Percentiles rank a stretch among this genome's conserved stretches.
Evolutionary conservation across 2,797 vertebrate species (phyloP).

Genomic region (Tadarida brasiliensis): DNA sequence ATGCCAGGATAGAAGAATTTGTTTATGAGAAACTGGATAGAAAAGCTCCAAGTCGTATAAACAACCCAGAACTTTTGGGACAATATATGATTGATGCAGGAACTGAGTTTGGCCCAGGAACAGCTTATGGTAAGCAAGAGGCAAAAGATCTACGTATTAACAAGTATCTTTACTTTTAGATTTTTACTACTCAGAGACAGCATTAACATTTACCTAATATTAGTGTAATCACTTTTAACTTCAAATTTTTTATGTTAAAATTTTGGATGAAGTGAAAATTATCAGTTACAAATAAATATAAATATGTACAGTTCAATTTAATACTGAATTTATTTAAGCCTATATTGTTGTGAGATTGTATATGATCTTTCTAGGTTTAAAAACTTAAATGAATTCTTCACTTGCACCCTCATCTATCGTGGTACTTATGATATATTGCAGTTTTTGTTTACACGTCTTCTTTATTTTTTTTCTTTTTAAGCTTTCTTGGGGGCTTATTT

Average conservation of each 20-base stretch:
- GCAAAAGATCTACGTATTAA: background rate
- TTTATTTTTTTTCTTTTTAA: background rate
- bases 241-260: slow-evolving; percentile 53
- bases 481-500: slow-evolving; percentile 6
- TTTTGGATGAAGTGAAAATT: slow-evolving; percentile 45
- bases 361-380: slow-evolving; percentile 35
- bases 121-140: slow-evolving; percentile 94
- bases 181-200: slow-evolving; percentile 40
- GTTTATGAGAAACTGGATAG: slow-evolving; percentile 99
- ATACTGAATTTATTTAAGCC: slow-evolving; percentile 53
- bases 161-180: slow-evolving; percentile 8
- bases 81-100: slow-evolving; percentile 98
- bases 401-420: background rate
- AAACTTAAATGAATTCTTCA: slow-evolving; percentile 51
- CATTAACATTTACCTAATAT: background rate
- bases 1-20: slow-evolving; percentile 98
- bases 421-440: background rate
- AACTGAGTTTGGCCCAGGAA: slow-evolving; percentile 96
- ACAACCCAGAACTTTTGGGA: slow-evolving; percentile 97
- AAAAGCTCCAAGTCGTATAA: slow-evolving; percentile 96
- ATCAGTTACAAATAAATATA: background rate
- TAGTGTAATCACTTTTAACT: slow-evolving; percentile 43
- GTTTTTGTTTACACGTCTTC: slow-evolving; percentile 17
- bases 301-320: background rate
- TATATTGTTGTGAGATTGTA: slow-evolving; percentile 52